A percentile compares a stretch with the other conserved stretches of the same genome.
Conservation (phyloP, 30 jellyfish, hydroid and myxozoan genomes). For the Hydra vulgaris region DNA sequence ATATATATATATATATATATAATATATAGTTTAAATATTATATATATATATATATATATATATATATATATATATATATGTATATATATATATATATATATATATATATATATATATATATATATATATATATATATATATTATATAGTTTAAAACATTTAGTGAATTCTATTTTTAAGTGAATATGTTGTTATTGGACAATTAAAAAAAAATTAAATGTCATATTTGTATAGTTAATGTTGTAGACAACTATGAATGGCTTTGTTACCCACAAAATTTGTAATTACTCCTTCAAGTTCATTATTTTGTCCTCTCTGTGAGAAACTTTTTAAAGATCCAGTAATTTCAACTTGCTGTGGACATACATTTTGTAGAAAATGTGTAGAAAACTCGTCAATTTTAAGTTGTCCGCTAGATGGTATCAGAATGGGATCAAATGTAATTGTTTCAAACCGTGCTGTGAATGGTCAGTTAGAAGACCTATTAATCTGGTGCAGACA, state of each 20-base stretch:
- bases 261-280: conserved; percentile 57
- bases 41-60: no score
- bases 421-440: conserved; percentile 24
- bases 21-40: no score
- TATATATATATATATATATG: no score
- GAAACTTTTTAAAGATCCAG: conserved; percentile 53
- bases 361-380: conserved; percentile 73
- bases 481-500: conserved; percentile 62
- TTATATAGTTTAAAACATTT: no score
- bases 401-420: conserved; percentile 56
- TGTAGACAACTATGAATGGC: background rate
- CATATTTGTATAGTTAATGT: no score
- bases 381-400: background rate
- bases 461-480: conserved; percentile 73
- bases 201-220: no score
- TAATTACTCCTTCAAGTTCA: conserved; percentile 67
- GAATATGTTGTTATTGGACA: no score
- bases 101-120: no score
- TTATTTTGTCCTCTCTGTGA: conserved; percentile 73
- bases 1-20: no score
- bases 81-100: no score
- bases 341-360: conserved; percentile 75
- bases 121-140: no score
- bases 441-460: conserved; percentile 66
- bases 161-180: no score